These are phyloP conservation scores for Rhagium mordax DNA, from an alignment of 2,888 invertebrate species.

Conservation along the genomic window DNA sequence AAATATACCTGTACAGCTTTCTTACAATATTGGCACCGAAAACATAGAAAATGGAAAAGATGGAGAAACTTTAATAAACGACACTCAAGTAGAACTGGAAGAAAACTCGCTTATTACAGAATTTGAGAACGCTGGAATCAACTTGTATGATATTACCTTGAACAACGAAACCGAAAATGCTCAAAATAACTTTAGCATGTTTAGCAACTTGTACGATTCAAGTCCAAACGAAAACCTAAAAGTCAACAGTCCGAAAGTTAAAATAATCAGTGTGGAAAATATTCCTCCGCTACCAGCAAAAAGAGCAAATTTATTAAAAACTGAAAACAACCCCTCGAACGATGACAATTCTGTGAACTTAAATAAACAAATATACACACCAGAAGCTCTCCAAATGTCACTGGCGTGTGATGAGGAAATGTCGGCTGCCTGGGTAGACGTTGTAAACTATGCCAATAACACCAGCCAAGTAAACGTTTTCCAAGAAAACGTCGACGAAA, in stretches of 20 bases:
- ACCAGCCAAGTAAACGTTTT: constrained; percentile 74
- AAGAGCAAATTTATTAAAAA: not conserved
- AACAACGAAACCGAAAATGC: constrained; percentile 33
- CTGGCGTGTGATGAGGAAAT: constrained; percentile 84
- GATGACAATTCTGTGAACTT: constrained; percentile 51
- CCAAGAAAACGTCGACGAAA: constrained; percentile 71
- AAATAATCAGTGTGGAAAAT: constrained; percentile 58
- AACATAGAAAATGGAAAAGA: constrained; percentile 66
- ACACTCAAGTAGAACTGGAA: constrained; percentile 65
- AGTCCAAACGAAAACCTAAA: constrained; percentile 40
- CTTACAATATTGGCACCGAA: constrained; percentile 68
- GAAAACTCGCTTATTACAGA: constrained; percentile 68
- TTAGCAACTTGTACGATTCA: constrained; percentile 19
- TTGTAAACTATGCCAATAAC: constrained; percentile 77
- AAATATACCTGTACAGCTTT: constrained; percentile 66
- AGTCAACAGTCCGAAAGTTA: constrained; percentile 57
- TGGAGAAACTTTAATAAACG: constrained; percentile 64
- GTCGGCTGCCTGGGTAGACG: constrained; percentile 83
- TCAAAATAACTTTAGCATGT: constrained; percentile 30
- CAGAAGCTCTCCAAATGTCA: constrained; percentile 80
- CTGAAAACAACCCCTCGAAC: not conserved
- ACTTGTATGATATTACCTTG: constrained; percentile 62
- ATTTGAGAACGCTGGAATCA: constrained; percentile 67
- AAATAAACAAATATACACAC: constrained; percentile 66
- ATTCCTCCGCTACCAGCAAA: constrained; percentile 39